A percentile compares a stretch with the other conserved stretches of the same genome.
Conservation (phyloP, 2,797 vertebrate genomes). For the Menidia menidia region DNA sequence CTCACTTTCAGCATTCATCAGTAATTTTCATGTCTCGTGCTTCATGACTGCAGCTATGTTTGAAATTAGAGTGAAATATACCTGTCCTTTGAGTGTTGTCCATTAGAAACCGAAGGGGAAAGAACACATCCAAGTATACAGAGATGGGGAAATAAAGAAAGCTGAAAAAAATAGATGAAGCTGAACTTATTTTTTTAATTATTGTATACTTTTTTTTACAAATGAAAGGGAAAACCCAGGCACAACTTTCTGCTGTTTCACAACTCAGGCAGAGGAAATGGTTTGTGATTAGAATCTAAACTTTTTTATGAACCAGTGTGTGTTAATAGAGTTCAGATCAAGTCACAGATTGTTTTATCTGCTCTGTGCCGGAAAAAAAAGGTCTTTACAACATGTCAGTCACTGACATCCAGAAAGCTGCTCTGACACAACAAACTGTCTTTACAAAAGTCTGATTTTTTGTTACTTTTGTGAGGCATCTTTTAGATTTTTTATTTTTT, state of each 20-base stretch:
- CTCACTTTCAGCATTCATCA: no score
- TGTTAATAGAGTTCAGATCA: slow-evolving; percentile 15
- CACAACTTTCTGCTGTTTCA: not conserved
- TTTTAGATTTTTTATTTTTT: not conserved
- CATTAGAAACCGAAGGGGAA: not conserved
- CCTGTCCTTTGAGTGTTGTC: slow-evolving; percentile 26
- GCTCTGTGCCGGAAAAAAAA: not conserved
- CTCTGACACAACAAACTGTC: not conserved
- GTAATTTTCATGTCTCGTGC: no score
- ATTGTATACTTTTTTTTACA: no score
- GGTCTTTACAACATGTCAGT: not conserved
- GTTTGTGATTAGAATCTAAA: slow-evolving; percentile 28
- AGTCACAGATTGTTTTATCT: slow-evolving; percentile 34
- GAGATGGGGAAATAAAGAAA: not conserved
- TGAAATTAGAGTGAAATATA: not conserved
- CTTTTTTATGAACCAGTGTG: slow-evolving; percentile 18
- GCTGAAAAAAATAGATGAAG: not conserved
- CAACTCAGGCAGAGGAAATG: slow-evolving; percentile 30
- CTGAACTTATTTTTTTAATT: no score
- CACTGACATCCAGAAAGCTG: not conserved
- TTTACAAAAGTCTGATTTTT: not conserved
- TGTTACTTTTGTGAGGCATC: not conserved
- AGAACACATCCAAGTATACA: not conserved
- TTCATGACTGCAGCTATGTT: not conserved
- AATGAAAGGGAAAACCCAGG: not conserved